Evolutionary conservation across 2,797 vertebrate species (phyloP), one percentile per base, ranked within the genome.

Genomic region (Falco naumanni): DNA sequence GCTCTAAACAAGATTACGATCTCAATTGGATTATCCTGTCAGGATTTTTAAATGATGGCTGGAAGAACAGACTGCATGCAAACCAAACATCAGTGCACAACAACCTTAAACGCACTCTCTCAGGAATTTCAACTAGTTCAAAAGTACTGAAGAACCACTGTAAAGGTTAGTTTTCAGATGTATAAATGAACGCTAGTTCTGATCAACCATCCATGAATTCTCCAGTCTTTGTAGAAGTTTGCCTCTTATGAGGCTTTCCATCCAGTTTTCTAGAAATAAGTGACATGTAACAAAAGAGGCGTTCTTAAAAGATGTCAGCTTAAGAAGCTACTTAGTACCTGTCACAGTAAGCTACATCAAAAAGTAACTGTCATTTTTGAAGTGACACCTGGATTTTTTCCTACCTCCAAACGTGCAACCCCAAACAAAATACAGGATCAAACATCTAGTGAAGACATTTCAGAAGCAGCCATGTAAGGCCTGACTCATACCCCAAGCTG

Each of bases 1-100:
- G 28, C 41, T 75, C 61, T 59, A 94, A 92, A 96, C 75, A 68
- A 84, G 96, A 95, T 95, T 93, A 96, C 65, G 39, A 90, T 90
- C 74, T 94, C 82, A 90, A 68, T 0, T 70, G 64, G 86, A 97
- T 96, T 96, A 96, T 20, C 16, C 61, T 28, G 48, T 43, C 9
- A 10, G 22, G 66, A 60, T 45, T 82, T 90, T 84, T 94, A 59
- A 95, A 95, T 84, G 34, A 34, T 34, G 34, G 34, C 34, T 34
- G 34, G 37, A 95, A 69, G 65, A 68, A 86, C 54, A 95, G 41
- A 54, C 65, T 65, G 47, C 81, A 13, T 5, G 4, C 61, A 95
- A 90, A 91, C 43, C 57, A 93, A 96, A 84, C 24, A 88, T 61
- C 79, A 70, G 20, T 51, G 61, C 51, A 61, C 39, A 53, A 53